Base-by-base conservation (phyloP, 2,888 invertebrate genomes). In the Drosophila setosimentum region DNA sequence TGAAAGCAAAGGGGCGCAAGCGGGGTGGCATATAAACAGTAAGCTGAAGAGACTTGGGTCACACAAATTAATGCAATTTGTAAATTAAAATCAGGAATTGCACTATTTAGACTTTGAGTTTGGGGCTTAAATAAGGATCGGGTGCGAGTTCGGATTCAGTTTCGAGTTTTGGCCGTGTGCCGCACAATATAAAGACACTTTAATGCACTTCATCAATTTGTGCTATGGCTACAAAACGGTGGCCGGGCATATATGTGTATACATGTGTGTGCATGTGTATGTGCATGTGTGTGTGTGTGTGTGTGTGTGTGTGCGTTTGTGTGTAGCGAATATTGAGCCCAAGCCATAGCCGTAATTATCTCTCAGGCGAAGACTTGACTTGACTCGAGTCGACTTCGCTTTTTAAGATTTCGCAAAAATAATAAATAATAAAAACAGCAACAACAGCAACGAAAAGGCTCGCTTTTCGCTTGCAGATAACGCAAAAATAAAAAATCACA, bases 151-250 rank as follows among this genome's bases (percentile, higher is more conserved):
- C 29, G 21, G 48, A 50, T 55, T 50, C 40, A 32, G 32, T 30
- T 55, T 59, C 33, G 37, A 27, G 61, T 32, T 62, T 62, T 59
- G 37, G 53, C 33, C 55, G 57, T 42, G 61, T 68, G 71, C 76
- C 80, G 73, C 91, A 83, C 88, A 82, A 88, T 91, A 83, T 91
- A 84, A 91, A 89, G 82, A 91, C 91, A 90, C 92, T 89, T 91
- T 83, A 91, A 92, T 84, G 80, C 80, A 83, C 78, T 83, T 88
- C 76, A 87, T 83, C 79, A 81, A 80, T 72, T 78, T 70, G 75
- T 74, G 89, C 71, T 83, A 82, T 75, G 85, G 78, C 87, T 68
- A 61, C 78, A 76, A 72, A 73, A 72, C 71, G 73, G 59, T 61
- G 65, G 32, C 61, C 67, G 63, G n/a, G 33, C 62, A 32, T 29